Conservation (phyloP, 2,113 vertebrate genomes). For the Rhynchomys soricoides region DNA sequence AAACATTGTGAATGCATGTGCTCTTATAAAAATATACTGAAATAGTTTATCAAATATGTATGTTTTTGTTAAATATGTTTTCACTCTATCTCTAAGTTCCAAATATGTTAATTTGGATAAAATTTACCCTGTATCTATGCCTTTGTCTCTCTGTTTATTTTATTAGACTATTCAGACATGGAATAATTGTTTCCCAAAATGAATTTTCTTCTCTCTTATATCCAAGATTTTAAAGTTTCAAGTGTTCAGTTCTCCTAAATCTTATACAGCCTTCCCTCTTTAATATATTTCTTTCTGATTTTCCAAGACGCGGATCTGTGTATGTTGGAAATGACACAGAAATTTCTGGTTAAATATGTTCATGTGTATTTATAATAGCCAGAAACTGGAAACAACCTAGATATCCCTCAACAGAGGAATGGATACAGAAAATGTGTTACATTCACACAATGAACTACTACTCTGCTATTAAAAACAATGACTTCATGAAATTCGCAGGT, state of each 20-base stretch:
- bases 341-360: neutral
- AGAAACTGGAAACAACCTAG: no score
- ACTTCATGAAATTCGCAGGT: no score
- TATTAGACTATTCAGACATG: neutral
- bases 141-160: neutral
- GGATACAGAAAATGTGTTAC: no score
- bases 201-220: neutral
- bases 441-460: no score
- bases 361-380: no score
- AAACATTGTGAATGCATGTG: neutral
- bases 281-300: neutral
- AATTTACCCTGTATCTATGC: neutral
- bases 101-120: neutral
- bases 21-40: neutral
- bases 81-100: neutral
- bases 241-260: neutral
- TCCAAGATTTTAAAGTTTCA: neutral
- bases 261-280: neutral
- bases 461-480: no score
- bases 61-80: neutral
- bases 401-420: no score
- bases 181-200: neutral
- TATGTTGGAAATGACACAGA: neutral
- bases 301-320: neutral
- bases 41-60: neutral